A percentile compares a stretch with the other conserved stretches of the same genome.
phyloP scores from a whole-genome alignment of 2,797 vertebrate genomes.

The Hydrocynus forskahlii region DNA sequence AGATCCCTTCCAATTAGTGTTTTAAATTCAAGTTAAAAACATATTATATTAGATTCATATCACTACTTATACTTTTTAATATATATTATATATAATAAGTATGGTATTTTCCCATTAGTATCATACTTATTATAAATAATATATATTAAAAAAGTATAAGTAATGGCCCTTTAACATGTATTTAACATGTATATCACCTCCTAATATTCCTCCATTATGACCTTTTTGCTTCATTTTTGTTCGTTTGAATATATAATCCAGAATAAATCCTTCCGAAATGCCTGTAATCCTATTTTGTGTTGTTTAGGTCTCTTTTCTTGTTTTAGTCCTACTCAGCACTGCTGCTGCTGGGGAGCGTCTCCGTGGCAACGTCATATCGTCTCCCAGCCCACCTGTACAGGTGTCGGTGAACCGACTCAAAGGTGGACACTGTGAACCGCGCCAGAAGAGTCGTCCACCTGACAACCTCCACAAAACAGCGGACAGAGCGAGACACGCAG shows the following conservation, averaged over 20 bases:
- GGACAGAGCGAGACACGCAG: constrained; percentile 67
- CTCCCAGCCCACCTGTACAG: constrained; percentile 64
- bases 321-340: constrained; percentile 59
- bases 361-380: constrained; percentile 27
- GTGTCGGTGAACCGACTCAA: constrained; percentile 70
- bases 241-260: not conserved
- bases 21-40: not conserved
- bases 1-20: not conserved
- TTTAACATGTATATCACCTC: not conserved
- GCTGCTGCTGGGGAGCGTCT: constrained; percentile 56
- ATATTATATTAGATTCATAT: too few species aligned
- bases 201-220: not conserved
- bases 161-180: too few species aligned
- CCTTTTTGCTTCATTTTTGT: not conserved
- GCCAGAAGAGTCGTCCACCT: constrained; percentile 73
- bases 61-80: too few species aligned
- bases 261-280: not conserved
- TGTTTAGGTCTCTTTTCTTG: not conserved
- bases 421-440: constrained; percentile 64
- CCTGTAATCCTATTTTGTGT: too few species aligned
- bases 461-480: constrained; percentile 70
- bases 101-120: too few species aligned
- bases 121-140: too few species aligned
- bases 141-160: too few species aligned
- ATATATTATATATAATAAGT: too few species aligned